phyloP scores from a whole-genome alignment of 1,140 invertebrate species.

The Artemia franciscana region DNA sequence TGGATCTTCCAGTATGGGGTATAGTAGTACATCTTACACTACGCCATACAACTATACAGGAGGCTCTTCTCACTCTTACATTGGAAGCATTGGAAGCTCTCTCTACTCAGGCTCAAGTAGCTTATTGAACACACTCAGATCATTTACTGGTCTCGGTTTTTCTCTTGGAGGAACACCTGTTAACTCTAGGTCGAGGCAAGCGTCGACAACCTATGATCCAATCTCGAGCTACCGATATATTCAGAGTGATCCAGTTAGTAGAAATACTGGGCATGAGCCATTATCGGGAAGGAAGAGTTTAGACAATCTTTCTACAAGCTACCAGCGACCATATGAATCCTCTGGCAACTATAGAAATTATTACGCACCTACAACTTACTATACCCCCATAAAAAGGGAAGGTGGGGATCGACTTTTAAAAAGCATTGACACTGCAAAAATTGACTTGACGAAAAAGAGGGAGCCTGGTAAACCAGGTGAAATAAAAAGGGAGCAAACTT shows the following conservation, averaged over 20 bases:
- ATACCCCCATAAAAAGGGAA: background rate
- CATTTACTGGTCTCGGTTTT: background rate
- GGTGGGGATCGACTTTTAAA: background rate
- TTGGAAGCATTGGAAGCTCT: background rate
- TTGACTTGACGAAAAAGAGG: slow-evolving; percentile 31
- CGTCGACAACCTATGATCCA: background rate
- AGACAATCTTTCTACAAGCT: background rate
- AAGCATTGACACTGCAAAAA: slow-evolving; percentile 48
- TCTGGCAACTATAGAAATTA: background rate
- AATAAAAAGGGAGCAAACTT: slow-evolving; percentile 1
- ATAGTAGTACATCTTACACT: slow-evolving; percentile 2
- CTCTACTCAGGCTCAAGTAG: background rate
- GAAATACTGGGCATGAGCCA: too few species aligned
- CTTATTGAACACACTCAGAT: background rate
- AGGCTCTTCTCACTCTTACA: background rate
- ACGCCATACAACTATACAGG: too few species aligned
- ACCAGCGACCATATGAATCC: background rate
- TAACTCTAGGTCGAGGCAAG: background rate
- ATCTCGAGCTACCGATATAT: background rate
- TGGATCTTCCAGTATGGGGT: background rate
- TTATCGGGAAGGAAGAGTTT: background rate
- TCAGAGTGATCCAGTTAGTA: too few species aligned
- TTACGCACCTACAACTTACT: background rate
- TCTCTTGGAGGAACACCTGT: background rate
- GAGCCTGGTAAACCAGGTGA: background rate